Conservation (phyloP, 2,888 invertebrate species). For the Drosophila falleni region DNA sequence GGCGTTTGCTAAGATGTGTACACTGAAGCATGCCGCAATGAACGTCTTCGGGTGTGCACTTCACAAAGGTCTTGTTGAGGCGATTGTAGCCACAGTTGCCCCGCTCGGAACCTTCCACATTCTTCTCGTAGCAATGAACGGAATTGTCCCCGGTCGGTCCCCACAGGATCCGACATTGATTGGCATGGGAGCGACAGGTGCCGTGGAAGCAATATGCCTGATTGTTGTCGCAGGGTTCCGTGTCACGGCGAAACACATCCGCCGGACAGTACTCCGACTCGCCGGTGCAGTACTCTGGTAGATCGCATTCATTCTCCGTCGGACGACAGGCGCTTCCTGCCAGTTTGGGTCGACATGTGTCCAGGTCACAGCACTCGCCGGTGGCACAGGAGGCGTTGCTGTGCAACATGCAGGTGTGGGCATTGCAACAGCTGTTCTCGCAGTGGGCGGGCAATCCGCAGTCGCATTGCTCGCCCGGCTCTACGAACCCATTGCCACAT, state of each 20-base stretch:
- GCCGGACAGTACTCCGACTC: constrained; percentile 96
- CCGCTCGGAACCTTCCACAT: constrained; percentile 91
- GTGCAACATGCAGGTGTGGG: constrained; percentile 93
- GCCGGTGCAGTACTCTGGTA: constrained; percentile 98
- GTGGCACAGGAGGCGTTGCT: constrained; percentile 97
- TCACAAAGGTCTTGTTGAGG: constrained; percentile 89
- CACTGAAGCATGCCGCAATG: constrained; percentile 98
- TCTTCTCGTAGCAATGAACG: constrained; percentile 93
- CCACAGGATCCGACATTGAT: constrained; percentile 97
- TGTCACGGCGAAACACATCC: constrained; percentile 96
- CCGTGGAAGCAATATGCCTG: constrained; percentile 96
- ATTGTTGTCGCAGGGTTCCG: constrained; percentile 91
- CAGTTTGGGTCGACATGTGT: constrained; percentile 86
- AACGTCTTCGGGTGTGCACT: constrained; percentile 91
- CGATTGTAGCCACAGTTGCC: constrained; percentile 98
- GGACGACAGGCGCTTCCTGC: constrained; percentile 90
- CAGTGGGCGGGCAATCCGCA: constrained; percentile 92
- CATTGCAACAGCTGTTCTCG: constrained; percentile 94
- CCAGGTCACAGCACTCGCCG: constrained; percentile 96
- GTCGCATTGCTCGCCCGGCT: constrained; percentile 98
- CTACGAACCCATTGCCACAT: constrained; percentile 98
- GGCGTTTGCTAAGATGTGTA: constrained; percentile 95
- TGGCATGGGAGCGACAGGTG: constrained; percentile 93
- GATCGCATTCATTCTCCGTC: constrained; percentile 95
- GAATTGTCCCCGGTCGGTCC: constrained; percentile 95